A percentile compares a stretch with the other conserved stretches of the same genome.
phyloP scores from a whole-genome alignment of 1,140 invertebrate species.

The Coptotermes formosanus region DNA sequence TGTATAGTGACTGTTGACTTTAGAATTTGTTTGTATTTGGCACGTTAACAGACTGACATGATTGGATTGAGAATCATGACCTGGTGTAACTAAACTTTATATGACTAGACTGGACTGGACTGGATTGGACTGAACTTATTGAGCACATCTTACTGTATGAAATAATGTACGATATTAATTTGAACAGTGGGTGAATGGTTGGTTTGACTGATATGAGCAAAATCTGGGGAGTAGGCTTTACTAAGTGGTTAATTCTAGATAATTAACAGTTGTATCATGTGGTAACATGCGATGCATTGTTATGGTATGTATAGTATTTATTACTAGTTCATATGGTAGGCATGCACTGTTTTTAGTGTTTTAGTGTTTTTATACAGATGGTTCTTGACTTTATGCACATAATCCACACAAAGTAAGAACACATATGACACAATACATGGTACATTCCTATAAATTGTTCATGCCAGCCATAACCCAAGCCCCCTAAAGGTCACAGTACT shows the following conservation, averaged over 20 bases:
- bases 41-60: neutral
- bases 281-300: constrained; percentile 22
- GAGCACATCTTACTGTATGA: too few species aligned
- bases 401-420: neutral
- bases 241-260: constrained; percentile 19
- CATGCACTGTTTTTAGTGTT: constrained; percentile 20
- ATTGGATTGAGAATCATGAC: neutral
- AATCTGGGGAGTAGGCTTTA: neutral
- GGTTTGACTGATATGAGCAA: neutral
- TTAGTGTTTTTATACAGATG: constrained; percentile 1
- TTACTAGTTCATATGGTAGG: constrained; percentile 19
- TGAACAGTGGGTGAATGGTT: neutral
- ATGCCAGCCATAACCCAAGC: neutral
- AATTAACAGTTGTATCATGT: constrained; percentile 16
- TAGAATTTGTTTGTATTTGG: neutral
- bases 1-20: neutral
- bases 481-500: neutral
- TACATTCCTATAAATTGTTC: neutral
- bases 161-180: too few species aligned
- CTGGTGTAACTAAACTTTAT: too few species aligned
- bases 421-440: neutral
- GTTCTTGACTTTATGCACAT: neutral
- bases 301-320: constrained; percentile 26
- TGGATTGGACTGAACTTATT: too few species aligned
- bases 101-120: too few species aligned